Percentiles rank a stretch among this genome's conserved stretches.
These are phyloP conservation scores for Apodemia mormo DNA, from an alignment of 2,888 invertebrate species.

Conservation along the genomic window DNA sequence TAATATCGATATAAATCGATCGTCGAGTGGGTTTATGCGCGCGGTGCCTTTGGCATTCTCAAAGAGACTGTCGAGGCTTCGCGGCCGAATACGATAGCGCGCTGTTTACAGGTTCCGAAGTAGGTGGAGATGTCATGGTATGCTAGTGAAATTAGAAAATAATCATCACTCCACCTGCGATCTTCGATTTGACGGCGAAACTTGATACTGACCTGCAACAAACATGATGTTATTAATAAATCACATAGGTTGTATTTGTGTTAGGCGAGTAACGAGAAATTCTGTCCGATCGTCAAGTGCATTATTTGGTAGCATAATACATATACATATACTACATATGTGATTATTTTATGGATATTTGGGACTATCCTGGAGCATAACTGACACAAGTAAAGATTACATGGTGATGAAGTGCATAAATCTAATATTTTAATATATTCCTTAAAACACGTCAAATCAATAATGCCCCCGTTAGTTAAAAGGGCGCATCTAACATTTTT, in stretches of 20 bases:
- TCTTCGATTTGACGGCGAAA: conserved; percentile 52
- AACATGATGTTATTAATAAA: not conserved
- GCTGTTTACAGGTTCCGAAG: conserved; percentile 39
- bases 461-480: too few species aligned
- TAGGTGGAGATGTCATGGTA: conserved; percentile 65
- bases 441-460: too few species aligned
- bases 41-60: not conserved
- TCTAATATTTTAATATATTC: too few species aligned
- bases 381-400: too few species aligned
- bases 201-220: conserved; percentile 50
- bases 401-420: too few species aligned
- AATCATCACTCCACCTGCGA: conserved; percentile 53
- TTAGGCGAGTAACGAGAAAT: too few species aligned
- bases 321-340: too few species aligned
- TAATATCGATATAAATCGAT: conserved; percentile 22
- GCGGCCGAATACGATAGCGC: conserved; percentile 2
- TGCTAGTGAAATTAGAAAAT: conserved; percentile 70
- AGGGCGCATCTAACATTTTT: too few species aligned
- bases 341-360: too few species aligned
- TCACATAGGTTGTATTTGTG: not conserved
- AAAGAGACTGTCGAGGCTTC: conserved; percentile 19
- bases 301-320: too few species aligned
- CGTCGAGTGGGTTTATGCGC: conserved; percentile 16
- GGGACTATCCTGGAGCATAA: too few species aligned
- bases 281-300: too few species aligned